Base-by-base conservation (phyloP, 2,888 invertebrate genomes). In the Cantharis lateralis region DNA sequence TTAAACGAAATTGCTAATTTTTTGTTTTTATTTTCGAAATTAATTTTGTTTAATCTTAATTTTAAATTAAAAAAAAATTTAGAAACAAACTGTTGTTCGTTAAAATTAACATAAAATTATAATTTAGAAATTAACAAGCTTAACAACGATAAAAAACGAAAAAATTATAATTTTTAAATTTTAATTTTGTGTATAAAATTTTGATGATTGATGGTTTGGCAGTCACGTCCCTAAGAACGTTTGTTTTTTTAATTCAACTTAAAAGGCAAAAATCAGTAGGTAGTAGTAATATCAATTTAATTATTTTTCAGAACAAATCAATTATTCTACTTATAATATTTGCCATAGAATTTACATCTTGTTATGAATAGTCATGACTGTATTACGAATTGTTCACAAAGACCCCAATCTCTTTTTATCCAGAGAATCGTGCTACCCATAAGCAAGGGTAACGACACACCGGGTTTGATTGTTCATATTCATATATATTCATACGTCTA, bases 381-480 rank as follows among this genome's bases (percentile, higher is more conserved):
- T 18, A 68, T 61, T 72, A 15, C 68, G 73, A 73, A 73, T 32
- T 73, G 73, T 68, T 68, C 73, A 62, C 68, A 68, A 48, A 69
- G 73, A 20, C 20, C 64, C 20, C 69, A 63, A 74, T 74, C 74
- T 69, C 70, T 74, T 48, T 74, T 70, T 70, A 70, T 64, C 70
- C 62, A 18, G 18, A 64, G 62, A 70, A 74, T 74, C 69, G 64
- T 69, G 64, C 74, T 69, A 74, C 74, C 74, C 74, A 74, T 70
- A 74, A 74, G 68, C 69, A 74, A 74, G 74, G 70, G 70, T 74
- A 74, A 80, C 79, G 80, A 81, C 81, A 81, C 81, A 79, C 79
- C 76, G 79, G 79, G 74, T 76, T 79, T 75, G 77, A 80, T 81
- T 81, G 81, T 81, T 81, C 81, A 80, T 78, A 80, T 81, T 81